phyloP scores from a whole-genome alignment of 2,888 invertebrate genomes.

The Furcula furcula region DNA sequence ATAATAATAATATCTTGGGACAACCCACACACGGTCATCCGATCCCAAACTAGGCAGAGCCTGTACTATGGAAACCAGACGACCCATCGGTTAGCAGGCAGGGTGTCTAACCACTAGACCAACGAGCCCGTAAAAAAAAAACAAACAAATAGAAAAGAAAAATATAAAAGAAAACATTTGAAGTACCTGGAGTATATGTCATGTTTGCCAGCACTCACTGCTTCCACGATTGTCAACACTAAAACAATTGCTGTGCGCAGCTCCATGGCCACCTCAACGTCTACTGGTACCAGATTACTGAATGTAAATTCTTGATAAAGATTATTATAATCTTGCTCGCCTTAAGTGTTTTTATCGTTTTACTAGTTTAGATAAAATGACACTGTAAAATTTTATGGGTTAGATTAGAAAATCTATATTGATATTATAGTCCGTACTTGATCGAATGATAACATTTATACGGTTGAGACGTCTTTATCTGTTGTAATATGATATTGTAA shows the following conservation, averaged over 20 bases:
- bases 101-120: no score
- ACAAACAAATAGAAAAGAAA: no score
- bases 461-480: no score
- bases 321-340: background rate
- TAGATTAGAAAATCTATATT: background rate
- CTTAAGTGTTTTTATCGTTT: background rate
- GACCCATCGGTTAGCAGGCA: no score
- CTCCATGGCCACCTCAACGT: slow-evolving; percentile 3
- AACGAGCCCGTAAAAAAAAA: no score
- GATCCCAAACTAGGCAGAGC: no score
- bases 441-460: background rate
- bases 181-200: slow-evolving; percentile 32
- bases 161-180: no score
- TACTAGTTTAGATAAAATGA: background rate
- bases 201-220: slow-evolving; percentile 17
- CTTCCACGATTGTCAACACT: background rate
- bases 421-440: background rate
- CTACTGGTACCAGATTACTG: background rate
- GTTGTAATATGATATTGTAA: no score
- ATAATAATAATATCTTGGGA: no score
- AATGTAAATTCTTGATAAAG: no score
- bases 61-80: no score
- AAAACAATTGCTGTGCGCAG: slow-evolving; percentile 2
- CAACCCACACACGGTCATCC: no score
- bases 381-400: background rate